Percentiles rank a stretch among this genome's conserved stretches.
Conservation (phyloP, 2,888 invertebrate genomes). For the Sarcophaga rosellei region DNA sequence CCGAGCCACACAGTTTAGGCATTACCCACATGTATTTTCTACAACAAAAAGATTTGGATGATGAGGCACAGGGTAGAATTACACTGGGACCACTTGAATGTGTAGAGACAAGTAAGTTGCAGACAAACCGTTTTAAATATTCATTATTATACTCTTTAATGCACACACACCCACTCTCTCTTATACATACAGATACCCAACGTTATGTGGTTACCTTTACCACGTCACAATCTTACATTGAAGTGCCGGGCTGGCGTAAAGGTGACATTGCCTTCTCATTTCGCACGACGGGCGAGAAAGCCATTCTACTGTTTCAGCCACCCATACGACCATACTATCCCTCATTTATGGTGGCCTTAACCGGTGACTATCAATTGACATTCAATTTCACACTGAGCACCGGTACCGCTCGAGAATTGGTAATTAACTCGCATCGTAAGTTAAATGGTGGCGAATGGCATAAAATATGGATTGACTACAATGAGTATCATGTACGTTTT, state of each 20-base stretch:
- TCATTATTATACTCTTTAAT: not conserved
- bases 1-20: conserved; percentile 90
- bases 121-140: not conserved
- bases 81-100: conserved; percentile 95
- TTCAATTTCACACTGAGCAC: conserved; percentile 95
- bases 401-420: conserved; percentile 90
- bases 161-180: not conserved
- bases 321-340: conserved; percentile 94
- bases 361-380: conserved; percentile 92
- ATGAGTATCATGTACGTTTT: conserved; percentile 95
- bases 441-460: conserved; percentile 98
- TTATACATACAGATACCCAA: conserved; percentile 87
- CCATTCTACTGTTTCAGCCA: conserved; percentile 94
- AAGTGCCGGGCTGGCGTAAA: conserved; percentile 96
- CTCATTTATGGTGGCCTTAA: conserved; percentile 94
- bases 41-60: conserved; percentile 91
- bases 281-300: conserved; percentile 94
- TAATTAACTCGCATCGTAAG: conserved; percentile 90
- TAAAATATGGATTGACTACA: conserved; percentile 97
- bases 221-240: conserved; percentile 94
- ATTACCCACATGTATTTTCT: conserved; percentile 95
- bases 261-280: conserved; percentile 97
- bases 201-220: conserved; percentile 96
- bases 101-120: conserved; percentile 93
- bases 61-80: conserved; percentile 92